phyloP scores from a whole-genome alignment of 2,888 invertebrate species.

The Sipunculus nudus region DNA sequence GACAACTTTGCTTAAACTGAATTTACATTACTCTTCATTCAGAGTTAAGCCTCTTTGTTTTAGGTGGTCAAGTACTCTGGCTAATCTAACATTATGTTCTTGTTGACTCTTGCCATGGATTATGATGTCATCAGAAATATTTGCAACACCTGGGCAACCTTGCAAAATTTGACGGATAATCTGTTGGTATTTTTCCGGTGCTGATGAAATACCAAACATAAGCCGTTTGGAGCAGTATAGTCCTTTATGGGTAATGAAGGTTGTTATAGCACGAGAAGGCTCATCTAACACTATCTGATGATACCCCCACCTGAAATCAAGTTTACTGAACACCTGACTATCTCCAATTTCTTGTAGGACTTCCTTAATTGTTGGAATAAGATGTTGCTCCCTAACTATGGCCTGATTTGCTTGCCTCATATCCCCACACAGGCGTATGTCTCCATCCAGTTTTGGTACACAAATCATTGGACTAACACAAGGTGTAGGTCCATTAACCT shows the following conservation, averaged over 20 bases:
- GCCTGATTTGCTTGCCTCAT: conserved; percentile 33
- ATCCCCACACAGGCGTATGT: conserved; percentile 36
- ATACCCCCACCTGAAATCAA: conserved; percentile 16
- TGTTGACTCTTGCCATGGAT: background rate
- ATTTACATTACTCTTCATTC: conserved; percentile 3
- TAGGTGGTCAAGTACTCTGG: conserved; percentile 18
- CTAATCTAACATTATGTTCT: conserved; percentile 10
- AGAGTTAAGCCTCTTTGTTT: conserved; percentile 3
- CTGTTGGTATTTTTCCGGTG: conserved; percentile 24
- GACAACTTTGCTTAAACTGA: background rate
- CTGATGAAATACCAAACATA: conserved; percentile 14
- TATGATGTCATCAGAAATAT: conserved; percentile 17
- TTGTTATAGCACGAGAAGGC: conserved; percentile 16
- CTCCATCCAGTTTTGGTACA: conserved; percentile 28
- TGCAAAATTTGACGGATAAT: conserved; percentile 11
- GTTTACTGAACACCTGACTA: conserved; percentile 9
- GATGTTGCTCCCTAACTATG: conserved; percentile 24
- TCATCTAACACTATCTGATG: conserved; percentile 19
- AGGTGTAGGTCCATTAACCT: conserved; percentile 22
- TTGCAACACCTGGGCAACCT: conserved; percentile 5
- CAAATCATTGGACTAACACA: conserved; percentile 35
- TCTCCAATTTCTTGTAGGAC: conserved; percentile 7
- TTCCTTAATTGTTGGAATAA: conserved; percentile 27
- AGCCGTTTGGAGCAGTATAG: conserved; percentile 17
- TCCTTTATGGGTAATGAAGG: conserved; percentile 12